Conservation (phyloP, 2,888 invertebrate species). For the Ellobium chinense region DNA sequence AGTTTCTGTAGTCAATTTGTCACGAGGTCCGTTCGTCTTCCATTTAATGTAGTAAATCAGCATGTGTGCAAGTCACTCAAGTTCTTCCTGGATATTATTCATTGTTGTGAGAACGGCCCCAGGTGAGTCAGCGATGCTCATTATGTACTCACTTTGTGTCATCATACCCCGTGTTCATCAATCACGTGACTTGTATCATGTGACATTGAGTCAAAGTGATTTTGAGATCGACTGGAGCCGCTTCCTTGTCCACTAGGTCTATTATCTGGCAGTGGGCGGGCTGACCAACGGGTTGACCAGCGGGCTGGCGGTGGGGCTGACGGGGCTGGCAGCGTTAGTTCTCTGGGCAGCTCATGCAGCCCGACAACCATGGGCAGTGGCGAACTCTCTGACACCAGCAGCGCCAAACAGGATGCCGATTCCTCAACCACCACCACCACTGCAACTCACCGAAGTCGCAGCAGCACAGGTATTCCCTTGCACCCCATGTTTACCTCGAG, state of each 20-base stretch:
- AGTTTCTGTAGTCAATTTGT: no score
- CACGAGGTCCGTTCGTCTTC: no score
- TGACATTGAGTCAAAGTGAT: no score
- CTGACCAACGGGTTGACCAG: conserved; percentile 77
- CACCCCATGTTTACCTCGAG: no score
- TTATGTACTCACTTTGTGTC: no score
- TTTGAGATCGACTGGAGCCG: conserved; percentile 15
- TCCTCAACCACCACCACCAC: conserved; percentile 28
- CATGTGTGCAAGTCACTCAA: no score
- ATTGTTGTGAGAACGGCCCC: no score
- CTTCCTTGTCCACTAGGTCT: conserved; percentile 51
- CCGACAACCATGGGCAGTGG: conserved; percentile 50
- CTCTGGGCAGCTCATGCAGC: conserved; percentile 85
- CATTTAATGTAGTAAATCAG: no score
- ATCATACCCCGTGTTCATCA: no score
- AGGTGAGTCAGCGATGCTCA: no score
- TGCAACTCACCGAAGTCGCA: conserved; percentile 37
- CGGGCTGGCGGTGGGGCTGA: conserved; percentile 76
- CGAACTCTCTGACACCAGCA: conserved; percentile 54
- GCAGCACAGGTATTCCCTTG: conserved; percentile 38
- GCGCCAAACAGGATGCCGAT: conserved; percentile 36
- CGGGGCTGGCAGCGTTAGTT: conserved; percentile 85
- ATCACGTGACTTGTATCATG: no score
- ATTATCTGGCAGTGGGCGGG: conserved; percentile 55
- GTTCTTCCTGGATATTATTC: no score